These are phyloP conservation scores for Caenorhabditis sp. DNA, from an alignment of 2,888 invertebrate genomes.

Conservation along the genomic window DNA sequence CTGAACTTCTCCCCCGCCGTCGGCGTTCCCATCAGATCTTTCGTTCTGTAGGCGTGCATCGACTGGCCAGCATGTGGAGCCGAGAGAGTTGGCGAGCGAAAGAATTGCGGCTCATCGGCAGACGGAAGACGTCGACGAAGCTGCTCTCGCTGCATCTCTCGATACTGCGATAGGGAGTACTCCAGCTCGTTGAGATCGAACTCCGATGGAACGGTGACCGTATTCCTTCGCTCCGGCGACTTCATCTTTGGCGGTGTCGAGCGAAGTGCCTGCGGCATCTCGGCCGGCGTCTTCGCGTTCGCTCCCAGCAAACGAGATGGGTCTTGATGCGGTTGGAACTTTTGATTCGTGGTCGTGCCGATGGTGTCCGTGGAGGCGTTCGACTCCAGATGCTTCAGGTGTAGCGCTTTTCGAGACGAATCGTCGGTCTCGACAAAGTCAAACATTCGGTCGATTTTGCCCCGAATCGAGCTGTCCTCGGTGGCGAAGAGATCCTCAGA, in stretches of 20 bases:
- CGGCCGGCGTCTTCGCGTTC: not conserved
- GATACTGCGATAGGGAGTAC: conserved; percentile 61
- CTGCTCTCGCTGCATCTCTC: conserved; percentile 63
- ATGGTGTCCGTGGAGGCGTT: conserved; percentile 32
- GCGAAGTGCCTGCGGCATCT: conserved; percentile 1
- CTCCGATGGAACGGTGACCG: conserved; percentile 24
- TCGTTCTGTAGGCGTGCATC: conserved; percentile 46
- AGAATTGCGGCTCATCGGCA: conserved; percentile 61
- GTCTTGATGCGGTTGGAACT: not conserved
- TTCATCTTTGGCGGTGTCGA: not conserved
- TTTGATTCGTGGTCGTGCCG: conserved; percentile 22
- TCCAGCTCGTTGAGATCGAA: conserved; percentile 40
- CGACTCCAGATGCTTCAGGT: not conserved
- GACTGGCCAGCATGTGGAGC: conserved; percentile 66
- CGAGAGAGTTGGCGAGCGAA: conserved; percentile 51
- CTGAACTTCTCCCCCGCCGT: conserved; percentile 51
- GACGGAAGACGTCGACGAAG: conserved; percentile 50
- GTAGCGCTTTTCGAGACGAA: conserved; percentile 34
- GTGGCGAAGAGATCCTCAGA: conserved; percentile 42
- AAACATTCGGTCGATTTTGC: conserved; percentile 65
- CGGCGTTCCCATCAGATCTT: conserved; percentile 44
- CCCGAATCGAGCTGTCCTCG: conserved; percentile 59
- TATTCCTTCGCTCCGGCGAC: conserved; percentile 48
- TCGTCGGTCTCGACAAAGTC: conserved; percentile 58
- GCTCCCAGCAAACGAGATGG: not conserved